Evolutionary conservation across 2,113 vertebrate species (phyloP), one percentile per base, ranked within the genome.

Genomic region (Eubucco bourcierii): DNA sequence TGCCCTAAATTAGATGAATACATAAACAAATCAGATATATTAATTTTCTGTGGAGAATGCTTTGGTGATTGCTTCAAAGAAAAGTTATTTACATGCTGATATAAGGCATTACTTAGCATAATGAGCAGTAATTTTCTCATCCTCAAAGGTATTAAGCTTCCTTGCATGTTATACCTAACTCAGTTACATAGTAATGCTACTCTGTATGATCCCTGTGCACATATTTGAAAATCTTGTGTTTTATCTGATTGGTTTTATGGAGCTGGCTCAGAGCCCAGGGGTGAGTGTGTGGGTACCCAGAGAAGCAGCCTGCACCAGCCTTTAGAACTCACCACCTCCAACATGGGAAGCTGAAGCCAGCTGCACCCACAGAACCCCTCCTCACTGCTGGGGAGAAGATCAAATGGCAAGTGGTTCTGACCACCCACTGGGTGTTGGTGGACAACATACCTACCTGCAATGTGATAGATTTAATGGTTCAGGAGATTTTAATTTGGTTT

Each of bases 21-120:
- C 83, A 95, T 89, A 97, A 95, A 96, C 86, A 97, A 97, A 96
- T 96, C 71, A 80, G 64, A 87, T 87, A 90, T 77, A 96, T 96
- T 95, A 94, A 88, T 94, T 97, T 98, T 97, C 88, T 90, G 56
- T 93, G 91, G 74, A 89, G 82, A 95, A 92, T 79, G 33, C 66
- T 94, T 95, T 95, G 80, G 59, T 95, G 96, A 94, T 84, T 85
- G 89, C 78, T 94, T 89, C 90, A 95, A 93, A 91, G 87, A 94
- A 77, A 95, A 95, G 81, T 93, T 96, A 96, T 96, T 96, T 97
- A 93, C 82, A 84, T 97, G 83, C 65, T 95, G 91, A 91, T 94
- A 91, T 84, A 96, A 96, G 76, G 80, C 37, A 88, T 95, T 96
- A 92, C 78, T 97, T 97, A 95, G 92, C 83, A 96, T 96, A 97